These are phyloP conservation scores for Mustelus asterias DNA, from an alignment of 2,113 vertebrate species.

Conservation along the genomic window DNA sequence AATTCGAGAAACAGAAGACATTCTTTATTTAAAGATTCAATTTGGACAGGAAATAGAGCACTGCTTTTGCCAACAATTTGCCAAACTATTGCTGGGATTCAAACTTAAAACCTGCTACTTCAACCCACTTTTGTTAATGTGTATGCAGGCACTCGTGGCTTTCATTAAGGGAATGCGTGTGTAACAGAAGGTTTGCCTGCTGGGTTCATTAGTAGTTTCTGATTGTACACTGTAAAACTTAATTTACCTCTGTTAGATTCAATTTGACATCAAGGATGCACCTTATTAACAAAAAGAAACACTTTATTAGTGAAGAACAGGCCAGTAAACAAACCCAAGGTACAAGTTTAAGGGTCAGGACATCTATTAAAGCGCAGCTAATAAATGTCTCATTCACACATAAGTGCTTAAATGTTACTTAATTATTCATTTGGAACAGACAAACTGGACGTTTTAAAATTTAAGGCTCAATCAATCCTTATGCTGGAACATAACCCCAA, in stretches of 20 bases:
- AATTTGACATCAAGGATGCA: not conserved
- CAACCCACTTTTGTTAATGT: not conserved
- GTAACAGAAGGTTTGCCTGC: not conserved
- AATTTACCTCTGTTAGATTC: slow-evolving; percentile 15
- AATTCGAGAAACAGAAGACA: not conserved
- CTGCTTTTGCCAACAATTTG: not conserved
- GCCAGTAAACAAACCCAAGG: not conserved
- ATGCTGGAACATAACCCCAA: not conserved
- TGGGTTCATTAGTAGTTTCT: not conserved
- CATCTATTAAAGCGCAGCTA: not conserved
- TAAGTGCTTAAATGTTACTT: not conserved
- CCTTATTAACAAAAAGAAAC: not conserved
- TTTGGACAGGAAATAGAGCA: not conserved
- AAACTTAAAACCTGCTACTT: not conserved
- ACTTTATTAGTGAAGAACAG: not conserved
- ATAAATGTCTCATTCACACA: not conserved
- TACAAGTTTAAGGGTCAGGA: not conserved
- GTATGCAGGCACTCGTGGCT: not conserved
- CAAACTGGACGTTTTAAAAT: not conserved
- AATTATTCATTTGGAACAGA: not conserved
- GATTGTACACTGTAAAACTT: not conserved
- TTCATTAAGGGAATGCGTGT: not conserved
- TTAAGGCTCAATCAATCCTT: not conserved
- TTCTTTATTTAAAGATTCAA: not conserved
- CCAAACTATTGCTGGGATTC: not conserved